These are phyloP conservation scores for Lytechinus variegatus DNA, from an alignment of 35 echinoderm and acorn worm species.

Conservation along the genomic window DNA sequence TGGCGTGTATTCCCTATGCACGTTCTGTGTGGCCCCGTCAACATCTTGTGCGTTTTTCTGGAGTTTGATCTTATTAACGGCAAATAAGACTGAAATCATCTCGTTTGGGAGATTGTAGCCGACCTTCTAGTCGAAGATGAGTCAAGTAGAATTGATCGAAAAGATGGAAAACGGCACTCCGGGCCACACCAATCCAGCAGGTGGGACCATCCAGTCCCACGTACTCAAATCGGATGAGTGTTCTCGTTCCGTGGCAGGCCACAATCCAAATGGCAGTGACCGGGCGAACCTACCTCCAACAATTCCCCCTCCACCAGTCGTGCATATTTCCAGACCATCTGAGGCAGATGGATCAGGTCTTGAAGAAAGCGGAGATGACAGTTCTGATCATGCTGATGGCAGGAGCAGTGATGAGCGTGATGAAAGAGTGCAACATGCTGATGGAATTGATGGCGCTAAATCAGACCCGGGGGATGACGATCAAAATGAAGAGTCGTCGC, in stretches of 20 bases:
- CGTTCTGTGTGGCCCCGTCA: constrained; percentile 39
- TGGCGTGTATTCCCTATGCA: not conserved
- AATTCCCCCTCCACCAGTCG: constrained; percentile 23
- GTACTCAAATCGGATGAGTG: constrained; percentile 13
- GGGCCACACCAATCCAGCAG: constrained; percentile 39
- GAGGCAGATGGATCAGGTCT: constrained; percentile 46
- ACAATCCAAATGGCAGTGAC: constrained; percentile 34
- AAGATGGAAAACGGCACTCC: constrained; percentile 55
- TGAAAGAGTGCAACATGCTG: not conserved
- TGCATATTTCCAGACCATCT: constrained; percentile 23
- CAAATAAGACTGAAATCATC: constrained; percentile 51
- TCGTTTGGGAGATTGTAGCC: constrained; percentile 55
- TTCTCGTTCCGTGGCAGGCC: constrained; percentile 7
- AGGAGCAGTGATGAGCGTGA: constrained; percentile 40
- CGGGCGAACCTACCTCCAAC: constrained; percentile 8
- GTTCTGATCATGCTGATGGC: constrained; percentile 24
- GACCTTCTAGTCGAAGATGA: constrained; percentile 58
- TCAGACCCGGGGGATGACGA: constrained; percentile 31
- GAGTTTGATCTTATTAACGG: not conserved
- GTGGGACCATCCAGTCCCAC: constrained; percentile 42
- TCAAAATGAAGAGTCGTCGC: constrained; percentile 31
- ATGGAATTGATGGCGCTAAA: not conserved
- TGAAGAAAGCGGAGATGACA: constrained; percentile 34
- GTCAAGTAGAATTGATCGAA: constrained; percentile 49
- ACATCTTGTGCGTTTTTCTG: constrained; percentile 55